Base-by-base conservation (phyloP, 2,113 vertebrate genomes). In the Hippocampus guttulatus region DNA sequence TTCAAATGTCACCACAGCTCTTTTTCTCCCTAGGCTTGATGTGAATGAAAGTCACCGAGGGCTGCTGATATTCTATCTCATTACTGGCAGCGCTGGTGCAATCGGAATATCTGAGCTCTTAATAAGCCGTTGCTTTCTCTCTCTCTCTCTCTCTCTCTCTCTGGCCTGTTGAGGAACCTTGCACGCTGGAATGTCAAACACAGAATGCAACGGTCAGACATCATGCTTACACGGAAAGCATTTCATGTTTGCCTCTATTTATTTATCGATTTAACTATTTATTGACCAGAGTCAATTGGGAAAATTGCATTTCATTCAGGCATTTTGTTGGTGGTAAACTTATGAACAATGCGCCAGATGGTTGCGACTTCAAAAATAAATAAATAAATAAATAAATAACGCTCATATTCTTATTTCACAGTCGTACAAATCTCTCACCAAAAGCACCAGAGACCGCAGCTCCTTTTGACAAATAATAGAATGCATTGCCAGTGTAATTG, bases 101-200 rank as follows among this genome's bases (percentile, higher is more conserved):
- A 88, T 90, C 82, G 84, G 78, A 88, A 88, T 75, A 86, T 82
- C 78, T 79, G 81, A 84, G 86, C 86, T 83, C 87, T 92, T 89
- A 86, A 47, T 65, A 27, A 82, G 87, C 81, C 80, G 83, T 88
- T 89, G 82, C 82, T 78, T 88, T 86, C 83, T 81, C 68, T 43
- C 49, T 64, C 71, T 86, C 83, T 81, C 68, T 43, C 52, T 64
- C 70, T 86, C 83, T 82, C 68, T 43, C 52, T 61, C 70, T 86
- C 83, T 55, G 75, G 60, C 69, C 66, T 73, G 57, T 75, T 67
- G 75, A 84, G 84, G 88, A 80, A 85, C 79, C 43, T 41, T 81
- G 82, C 85, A 71, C 82, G 76, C 70, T 91, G 88, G 88, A 90
- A 90, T 90, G 90, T 89, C 85, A 89, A 85, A 88, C 82, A 86